Conservation (phyloP, 2,113 vertebrate species). For the Aythya baeri region DNA sequence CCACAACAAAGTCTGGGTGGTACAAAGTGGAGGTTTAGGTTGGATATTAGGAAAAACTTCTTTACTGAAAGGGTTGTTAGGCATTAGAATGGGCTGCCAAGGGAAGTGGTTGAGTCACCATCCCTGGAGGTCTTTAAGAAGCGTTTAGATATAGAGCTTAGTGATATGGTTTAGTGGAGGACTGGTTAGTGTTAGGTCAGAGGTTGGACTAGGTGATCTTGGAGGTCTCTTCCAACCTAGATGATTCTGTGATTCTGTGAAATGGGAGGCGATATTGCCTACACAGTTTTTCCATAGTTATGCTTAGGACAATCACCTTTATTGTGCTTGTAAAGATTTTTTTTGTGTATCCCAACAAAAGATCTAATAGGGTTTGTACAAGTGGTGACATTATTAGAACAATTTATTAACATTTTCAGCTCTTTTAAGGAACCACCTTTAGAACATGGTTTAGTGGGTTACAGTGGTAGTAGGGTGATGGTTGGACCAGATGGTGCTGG, state of each 20-base stretch:
- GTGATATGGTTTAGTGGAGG: too few species aligned
- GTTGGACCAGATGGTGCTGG: too few species aligned
- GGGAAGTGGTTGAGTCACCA: too few species aligned
- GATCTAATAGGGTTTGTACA: accelerated
- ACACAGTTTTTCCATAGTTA: neutral
- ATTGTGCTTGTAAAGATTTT: neutral
- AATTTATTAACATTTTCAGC: neutral
- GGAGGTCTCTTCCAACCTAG: too few species aligned
- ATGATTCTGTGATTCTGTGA: neutral
- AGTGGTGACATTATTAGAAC: neutral
- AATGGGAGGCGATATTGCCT: neutral
- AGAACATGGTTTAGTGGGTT: neutral
- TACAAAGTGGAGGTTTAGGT: neutral
- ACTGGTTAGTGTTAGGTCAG: too few species aligned
- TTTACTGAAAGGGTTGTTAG: too few species aligned
- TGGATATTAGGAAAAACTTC: too few species aligned
- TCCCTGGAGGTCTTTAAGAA: too few species aligned
- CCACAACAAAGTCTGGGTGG: neutral
- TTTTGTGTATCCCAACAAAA: neutral
- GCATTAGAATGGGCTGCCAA: too few species aligned
- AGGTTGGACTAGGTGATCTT: too few species aligned
- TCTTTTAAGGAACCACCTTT: neutral
- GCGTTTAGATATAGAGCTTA: too few species aligned
- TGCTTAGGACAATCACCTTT: neutral
- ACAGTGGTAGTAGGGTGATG: too few species aligned